Evolutionary conservation across 2,113 vertebrate species (phyloP).

Genomic region (Coptodon rendalli): DNA sequence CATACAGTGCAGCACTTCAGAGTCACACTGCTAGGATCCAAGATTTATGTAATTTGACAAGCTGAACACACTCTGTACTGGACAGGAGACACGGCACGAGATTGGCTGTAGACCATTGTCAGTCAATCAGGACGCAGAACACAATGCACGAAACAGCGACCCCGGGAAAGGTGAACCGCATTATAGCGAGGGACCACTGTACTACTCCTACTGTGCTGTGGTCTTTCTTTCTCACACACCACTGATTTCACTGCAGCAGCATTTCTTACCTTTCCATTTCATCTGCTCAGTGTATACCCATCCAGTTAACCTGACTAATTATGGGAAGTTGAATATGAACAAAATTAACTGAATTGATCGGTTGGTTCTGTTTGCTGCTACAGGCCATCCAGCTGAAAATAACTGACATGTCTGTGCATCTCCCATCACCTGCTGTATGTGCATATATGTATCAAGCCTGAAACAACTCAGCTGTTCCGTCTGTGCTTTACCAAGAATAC

Average conservation of each 20-base stretch:
- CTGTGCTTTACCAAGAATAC: not conserved
- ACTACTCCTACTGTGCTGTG: not conserved
- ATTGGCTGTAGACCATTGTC: no score
- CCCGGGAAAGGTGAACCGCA: not conserved
- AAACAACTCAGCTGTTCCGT: not conserved
- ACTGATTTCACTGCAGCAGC: not conserved
- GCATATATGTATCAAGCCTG: not conserved
- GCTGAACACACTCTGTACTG: not conserved
- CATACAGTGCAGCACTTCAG: accelerated
- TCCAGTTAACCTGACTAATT: not conserved
- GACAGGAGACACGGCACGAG: not conserved
- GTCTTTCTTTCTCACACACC: not conserved
- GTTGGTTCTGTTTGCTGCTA: not conserved
- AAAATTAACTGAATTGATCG: not conserved
- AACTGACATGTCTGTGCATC: not conserved
- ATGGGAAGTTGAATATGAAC: not conserved
- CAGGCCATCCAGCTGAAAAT: not conserved
- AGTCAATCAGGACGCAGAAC: not conserved
- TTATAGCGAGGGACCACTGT: accelerated
- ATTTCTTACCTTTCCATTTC: not conserved
- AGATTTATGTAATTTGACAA: not conserved
- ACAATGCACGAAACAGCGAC: accelerated
- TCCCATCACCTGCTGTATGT: not conserved
- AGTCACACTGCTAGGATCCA: not conserved
- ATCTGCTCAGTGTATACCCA: not conserved